Evolutionary conservation across 1,140 invertebrate species (phyloP), one percentile per base, ranked within the genome.

Genomic region (Drosophila gunungcola): DNA sequence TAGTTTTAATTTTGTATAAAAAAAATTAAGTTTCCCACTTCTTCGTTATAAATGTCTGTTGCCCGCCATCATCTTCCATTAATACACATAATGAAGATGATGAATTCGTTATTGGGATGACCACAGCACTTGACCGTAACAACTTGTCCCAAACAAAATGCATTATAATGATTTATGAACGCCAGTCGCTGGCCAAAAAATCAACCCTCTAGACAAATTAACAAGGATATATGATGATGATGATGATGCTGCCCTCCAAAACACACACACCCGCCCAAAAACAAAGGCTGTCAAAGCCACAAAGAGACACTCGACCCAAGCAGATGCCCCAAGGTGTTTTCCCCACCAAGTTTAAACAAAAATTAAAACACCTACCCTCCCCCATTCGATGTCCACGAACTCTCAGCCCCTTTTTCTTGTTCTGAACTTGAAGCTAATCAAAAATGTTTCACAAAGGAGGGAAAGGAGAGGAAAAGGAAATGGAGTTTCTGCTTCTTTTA

Each of bases 141-240:
- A 67, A 81, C 82, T 81, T 78, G 82, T 81, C 69, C 39, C 36
- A 46, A 79, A 78, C 62, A 75, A 79, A 88, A 79, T 86, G 74
- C 75, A 82, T 86, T 86, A 86, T 64, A 86, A 86, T 88, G 84
- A 88, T 86, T 88, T 82, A 82, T 86, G 64, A 64, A 62, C 36
- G 29, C 27, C 58, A 38, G 21, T 25, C 32, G 25, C 58, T 36
- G 27, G 34, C 51, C 67, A 41, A 56, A 76, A 63, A 73, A 61
- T 68, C 49, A 80, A 72, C 69, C 78, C 83, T 79, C 65, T 72
- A 55, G 69, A 70, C 70, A 86, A 82, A 81, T 86, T 86, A 86
- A 86, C 82, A 82, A 86, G 82, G 82, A 86, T 86, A 79, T 88
- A 86, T 86, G 78, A 86, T 86, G 79, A 85, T 78, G 68, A 86